Conservation (phyloP, 2,888 invertebrate species). For the Sinodicranocentrus sp. region DNA sequence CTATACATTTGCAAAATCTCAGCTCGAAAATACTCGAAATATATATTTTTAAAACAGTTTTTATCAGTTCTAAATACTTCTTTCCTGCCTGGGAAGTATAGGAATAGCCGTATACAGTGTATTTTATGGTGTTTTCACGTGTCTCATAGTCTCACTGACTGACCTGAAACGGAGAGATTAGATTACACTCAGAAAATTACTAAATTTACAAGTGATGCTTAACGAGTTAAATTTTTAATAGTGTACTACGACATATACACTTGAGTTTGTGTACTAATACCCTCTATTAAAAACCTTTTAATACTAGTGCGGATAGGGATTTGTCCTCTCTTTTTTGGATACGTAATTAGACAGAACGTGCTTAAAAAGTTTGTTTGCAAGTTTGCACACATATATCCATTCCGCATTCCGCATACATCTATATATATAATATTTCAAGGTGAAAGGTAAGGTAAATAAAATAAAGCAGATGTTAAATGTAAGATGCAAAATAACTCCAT, state of each 20-base stretch:
- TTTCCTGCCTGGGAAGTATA: too few species aligned
- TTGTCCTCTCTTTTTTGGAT: constrained; percentile 16
- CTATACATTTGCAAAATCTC: background rate
- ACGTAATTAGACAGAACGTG: constrained; percentile 37
- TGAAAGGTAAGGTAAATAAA: constrained; percentile 63
- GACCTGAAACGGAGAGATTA: background rate
- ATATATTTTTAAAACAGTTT: too few species aligned
- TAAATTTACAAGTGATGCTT: background rate
- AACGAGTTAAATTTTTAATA: constrained; percentile 5
- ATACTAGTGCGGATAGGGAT: too few species aligned
- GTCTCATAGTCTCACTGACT: too few species aligned
- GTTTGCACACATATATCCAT: constrained; percentile 29
- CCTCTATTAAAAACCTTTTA: too few species aligned
- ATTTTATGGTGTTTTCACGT: too few species aligned
- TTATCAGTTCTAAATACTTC: too few species aligned
- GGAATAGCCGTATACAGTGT: too few species aligned
- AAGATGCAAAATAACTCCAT: background rate
- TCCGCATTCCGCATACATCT: constrained; percentile 19
- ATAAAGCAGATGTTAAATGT: constrained; percentile 21
- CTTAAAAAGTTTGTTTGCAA: constrained; percentile 46
- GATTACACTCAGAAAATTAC: background rate
- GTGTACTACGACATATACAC: background rate
- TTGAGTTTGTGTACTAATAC: background rate
- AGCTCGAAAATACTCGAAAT: background rate
- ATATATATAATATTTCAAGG: constrained; percentile 30